Base-by-base conservation (phyloP, 2,797 vertebrate genomes). In the Aphelocoma californica region DNA sequence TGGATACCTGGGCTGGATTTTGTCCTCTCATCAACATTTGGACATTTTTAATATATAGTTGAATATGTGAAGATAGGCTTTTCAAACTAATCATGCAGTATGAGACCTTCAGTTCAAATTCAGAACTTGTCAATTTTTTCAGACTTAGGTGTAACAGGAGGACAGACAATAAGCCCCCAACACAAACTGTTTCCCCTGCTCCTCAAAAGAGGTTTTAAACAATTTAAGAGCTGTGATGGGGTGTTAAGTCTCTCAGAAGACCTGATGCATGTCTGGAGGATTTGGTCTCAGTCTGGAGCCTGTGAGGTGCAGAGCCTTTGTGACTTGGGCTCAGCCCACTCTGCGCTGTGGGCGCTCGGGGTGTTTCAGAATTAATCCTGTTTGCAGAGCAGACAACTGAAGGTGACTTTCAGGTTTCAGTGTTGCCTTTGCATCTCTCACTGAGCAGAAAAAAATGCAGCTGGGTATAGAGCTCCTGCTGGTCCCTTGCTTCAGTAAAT, bases 401-500 rank as follows among this genome's bases (percentile, higher is more conserved):
- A 95, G 77, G 85, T 96, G 93, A 72, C 90, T 93, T 89, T 93
- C 64, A 66, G 73, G 73, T 92, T 87, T 83, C 50, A 28, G 23
- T 24, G 38, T 67, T 81, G 65, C 65, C 48, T 73, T 32, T 65
- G 54, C 26, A 53, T 74, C 83, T 77, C 74, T 82, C 26, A 18
- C 44, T 2, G 13, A 50, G 65, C 65, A 94, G 69, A 75, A 92
- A 13, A 29, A 54, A 88, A 28, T 45, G 51, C 54, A 75, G 58
- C 61, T 69, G 54, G 28, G 51, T 74, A 1, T 16, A 21, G 13
- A 87, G 50, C 57, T 36, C 18, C 2, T 48, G 32, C 82, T 61
- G 60, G 23, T 78, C 61, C 42, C 42, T 90, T 74, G 82, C 80
- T 81, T 88, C 48, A 66, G 72, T 90, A 92, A 90, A 57, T 93